Conservation (phyloP, 2,888 invertebrate genomes). For the Teleogryllus oceanicus region DNA sequence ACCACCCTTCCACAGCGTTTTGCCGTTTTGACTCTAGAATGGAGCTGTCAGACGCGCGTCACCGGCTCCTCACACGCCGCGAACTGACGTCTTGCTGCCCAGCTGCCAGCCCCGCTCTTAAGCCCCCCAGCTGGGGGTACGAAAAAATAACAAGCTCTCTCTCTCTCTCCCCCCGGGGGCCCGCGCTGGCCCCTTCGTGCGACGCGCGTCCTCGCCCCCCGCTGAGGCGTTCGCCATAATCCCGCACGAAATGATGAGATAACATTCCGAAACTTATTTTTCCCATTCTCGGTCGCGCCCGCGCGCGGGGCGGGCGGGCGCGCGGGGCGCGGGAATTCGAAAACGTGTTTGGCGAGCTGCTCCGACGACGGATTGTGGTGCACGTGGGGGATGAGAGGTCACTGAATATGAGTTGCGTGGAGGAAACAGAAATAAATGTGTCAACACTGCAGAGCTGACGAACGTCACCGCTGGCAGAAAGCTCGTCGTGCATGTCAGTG, state of each 20-base stretch:
- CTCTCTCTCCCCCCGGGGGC: background rate
- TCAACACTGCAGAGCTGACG: background rate
- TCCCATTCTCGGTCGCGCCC: background rate
- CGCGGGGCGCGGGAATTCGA: background rate
- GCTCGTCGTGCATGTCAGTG: too few species aligned
- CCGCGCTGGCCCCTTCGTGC: background rate
- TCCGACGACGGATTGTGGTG: background rate
- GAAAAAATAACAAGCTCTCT: conserved; percentile 5
- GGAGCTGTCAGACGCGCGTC: background rate
- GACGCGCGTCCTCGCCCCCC: background rate
- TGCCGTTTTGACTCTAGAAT: background rate
- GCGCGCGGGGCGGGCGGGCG: background rate
- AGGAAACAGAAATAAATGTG: background rate
- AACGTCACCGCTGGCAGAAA: too few species aligned
- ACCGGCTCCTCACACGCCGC: background rate
- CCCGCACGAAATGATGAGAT: background rate
- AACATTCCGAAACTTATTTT: conserved; percentile 9
- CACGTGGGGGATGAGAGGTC: background rate
- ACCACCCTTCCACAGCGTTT: too few species aligned
- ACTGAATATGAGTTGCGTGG: background rate
- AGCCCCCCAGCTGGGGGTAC: background rate
- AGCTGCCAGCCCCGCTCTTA: background rate
- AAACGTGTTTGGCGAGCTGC: background rate
- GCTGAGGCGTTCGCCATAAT: background rate
- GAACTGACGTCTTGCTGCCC: background rate